These are phyloP conservation scores for Tetranychus cinnabarinus DNA, from an alignment of 1,140 invertebrate species.

Conservation along the genomic window DNA sequence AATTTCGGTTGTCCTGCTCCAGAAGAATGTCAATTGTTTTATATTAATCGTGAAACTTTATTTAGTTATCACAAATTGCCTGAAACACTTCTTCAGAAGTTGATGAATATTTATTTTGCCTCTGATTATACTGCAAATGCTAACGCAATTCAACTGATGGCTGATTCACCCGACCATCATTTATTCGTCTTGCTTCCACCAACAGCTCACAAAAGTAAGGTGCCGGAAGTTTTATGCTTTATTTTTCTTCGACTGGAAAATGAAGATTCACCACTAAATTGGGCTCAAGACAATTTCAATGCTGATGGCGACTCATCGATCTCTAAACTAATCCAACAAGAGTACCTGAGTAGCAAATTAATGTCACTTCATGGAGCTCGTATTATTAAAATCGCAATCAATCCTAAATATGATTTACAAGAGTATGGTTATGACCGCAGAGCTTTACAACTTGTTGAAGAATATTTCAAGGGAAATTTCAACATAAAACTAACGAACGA, in stretches of 20 bases:
- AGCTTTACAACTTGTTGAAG: slow-evolving; percentile 52
- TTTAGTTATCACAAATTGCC: slow-evolving; percentile 93
- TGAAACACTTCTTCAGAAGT: slow-evolving; percentile 70
- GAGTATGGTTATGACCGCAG: slow-evolving; percentile 65
- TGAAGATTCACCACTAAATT: slow-evolving; percentile 45
- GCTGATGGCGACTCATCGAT: slow-evolving; percentile 62
- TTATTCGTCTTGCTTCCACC: slow-evolving; percentile 88
- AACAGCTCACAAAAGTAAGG: slow-evolving; percentile 24
- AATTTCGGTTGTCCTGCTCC: slow-evolving; percentile 58
- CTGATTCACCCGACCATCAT: slow-evolving; percentile 93
- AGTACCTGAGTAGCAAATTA: slow-evolving; percentile 42
- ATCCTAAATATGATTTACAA: slow-evolving; percentile 94
- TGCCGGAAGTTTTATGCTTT: slow-evolving; percentile 65
- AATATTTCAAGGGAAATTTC: slow-evolving; percentile 69
- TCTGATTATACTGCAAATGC: slow-evolving; percentile 99
- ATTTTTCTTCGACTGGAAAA: slow-evolving; percentile 73
- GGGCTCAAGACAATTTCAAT: slow-evolving; percentile 36
- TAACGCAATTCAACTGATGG: slow-evolving; percentile 94
- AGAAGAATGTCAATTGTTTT: slow-evolving; percentile 53
- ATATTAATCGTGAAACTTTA: slow-evolving; percentile 56
- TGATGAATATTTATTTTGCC: slow-evolving; percentile 80
- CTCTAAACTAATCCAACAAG: slow-evolving; percentile 72
- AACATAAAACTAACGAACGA: slow-evolving; percentile 11
- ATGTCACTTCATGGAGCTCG: slow-evolving; percentile 66
- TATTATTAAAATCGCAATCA: slow-evolving; percentile 84